Evolutionary conservation across 1,140 invertebrate genomes (phyloP).

Genomic region (Apis cerana): DNA sequence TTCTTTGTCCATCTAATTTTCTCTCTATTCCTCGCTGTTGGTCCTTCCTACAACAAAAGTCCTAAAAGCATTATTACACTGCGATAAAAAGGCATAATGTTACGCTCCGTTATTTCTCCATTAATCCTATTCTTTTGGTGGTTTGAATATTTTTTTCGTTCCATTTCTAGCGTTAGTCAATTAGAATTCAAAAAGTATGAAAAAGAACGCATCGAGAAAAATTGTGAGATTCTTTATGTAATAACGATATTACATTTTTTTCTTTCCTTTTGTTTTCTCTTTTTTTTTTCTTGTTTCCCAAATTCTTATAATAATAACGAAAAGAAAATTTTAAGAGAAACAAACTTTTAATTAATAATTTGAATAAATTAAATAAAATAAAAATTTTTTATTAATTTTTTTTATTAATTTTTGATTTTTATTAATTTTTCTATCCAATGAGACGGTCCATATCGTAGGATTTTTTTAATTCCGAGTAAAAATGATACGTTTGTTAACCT

Average conservation of each 20-base stretch:
- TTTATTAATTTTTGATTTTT: too few relatives aligned
- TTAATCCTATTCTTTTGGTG: conserved; percentile 8
- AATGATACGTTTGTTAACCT: not conserved
- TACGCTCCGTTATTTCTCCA: conserved; percentile 23
- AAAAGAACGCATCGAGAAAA: too few relatives aligned
- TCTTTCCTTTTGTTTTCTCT: not conserved
- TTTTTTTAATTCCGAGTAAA: conserved; percentile 20
- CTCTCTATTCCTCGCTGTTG: not conserved
- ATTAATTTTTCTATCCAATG: not conserved
- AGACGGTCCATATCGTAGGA: not conserved
- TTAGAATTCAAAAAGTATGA: not conserved
- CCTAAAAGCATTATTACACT: conserved; percentile 19
- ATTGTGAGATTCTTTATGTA: not conserved
- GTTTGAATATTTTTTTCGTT: not conserved
- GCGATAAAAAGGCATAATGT: conserved; percentile 35
- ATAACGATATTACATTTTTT: not conserved
- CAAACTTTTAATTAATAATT: conserved; percentile 25
- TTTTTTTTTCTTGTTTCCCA: too few relatives aligned
- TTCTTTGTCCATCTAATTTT: not conserved
- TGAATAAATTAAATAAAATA: not conserved
- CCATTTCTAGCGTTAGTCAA: not conserved
- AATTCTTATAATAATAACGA: too few relatives aligned
- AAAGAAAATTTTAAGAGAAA: not conserved
- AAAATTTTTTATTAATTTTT: too few relatives aligned
- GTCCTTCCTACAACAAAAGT: conserved; percentile 12